phyloP scores from a whole-genome alignment of 2,113 vertebrate species.

The Varanus salvator region DNA sequence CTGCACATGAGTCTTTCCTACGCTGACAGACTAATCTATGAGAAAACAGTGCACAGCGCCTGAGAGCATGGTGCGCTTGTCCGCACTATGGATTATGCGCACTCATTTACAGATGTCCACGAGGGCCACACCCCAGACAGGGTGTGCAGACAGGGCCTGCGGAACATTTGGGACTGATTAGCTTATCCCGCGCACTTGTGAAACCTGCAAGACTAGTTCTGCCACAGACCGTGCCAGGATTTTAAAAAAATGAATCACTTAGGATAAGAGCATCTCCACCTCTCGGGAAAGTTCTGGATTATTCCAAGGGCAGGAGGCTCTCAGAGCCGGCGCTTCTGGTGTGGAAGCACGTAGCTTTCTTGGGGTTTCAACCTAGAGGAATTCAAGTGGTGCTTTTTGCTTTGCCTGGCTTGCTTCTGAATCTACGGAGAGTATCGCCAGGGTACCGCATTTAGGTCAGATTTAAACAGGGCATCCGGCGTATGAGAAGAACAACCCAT shows the following conservation, averaged over 20 bases:
- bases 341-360: not conserved
- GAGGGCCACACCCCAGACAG: too few species aligned
- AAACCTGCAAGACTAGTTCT: not conserved
- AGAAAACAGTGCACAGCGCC: not conserved
- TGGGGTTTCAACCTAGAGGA: not conserved
- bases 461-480: not conserved
- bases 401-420: not conserved
- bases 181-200: not conserved
- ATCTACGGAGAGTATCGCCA: not conserved
- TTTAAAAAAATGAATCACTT: not conserved
- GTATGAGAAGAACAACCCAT: too few species aligned
- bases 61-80: not conserved
- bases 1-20: not conserved
- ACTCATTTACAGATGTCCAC: not conserved
- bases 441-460: not conserved
- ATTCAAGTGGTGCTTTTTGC: not conserved
- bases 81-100: not conserved
- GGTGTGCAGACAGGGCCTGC: not conserved
- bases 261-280: not conserved
- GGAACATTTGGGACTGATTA: not conserved
- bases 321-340: not conserved
- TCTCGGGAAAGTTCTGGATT: not conserved
- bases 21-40: not conserved
- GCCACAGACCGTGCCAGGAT: not conserved
- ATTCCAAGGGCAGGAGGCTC: too few species aligned